A percentile compares a stretch with the other conserved stretches of the same genome.
These are phyloP conservation scores for Cheumatopsyche charites DNA, from an alignment of 1,140 invertebrate species.

Conservation along the genomic window DNA sequence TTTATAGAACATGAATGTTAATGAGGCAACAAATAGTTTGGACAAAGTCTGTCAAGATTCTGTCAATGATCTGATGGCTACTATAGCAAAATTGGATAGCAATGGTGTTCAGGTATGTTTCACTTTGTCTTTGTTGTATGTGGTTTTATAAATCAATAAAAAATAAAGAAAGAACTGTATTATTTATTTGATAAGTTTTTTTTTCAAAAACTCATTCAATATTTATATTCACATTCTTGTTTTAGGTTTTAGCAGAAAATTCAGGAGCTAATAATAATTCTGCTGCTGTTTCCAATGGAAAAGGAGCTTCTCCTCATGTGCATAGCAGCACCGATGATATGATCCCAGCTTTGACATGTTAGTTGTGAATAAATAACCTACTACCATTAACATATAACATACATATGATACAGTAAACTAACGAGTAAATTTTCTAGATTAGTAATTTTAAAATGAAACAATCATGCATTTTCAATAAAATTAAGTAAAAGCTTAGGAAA, in stretches of 20 bases:
- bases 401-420: no score
- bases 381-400: no score
- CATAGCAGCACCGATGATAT: conserved; percentile 67
- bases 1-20: conserved; percentile 53
- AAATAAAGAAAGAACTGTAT: not conserved
- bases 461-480: no score
- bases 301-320: conserved; percentile 63
- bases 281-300: conserved; percentile 42
- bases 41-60: conserved; percentile 83
- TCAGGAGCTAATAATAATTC: conserved; percentile 29
- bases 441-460: no score
- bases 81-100: conserved; percentile 81
- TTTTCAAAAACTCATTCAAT: no score
- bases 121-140: conserved; percentile 48
- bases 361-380: not conserved
- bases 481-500: no score
- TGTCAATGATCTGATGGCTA: conserved; percentile 82
- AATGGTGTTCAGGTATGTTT: conserved; percentile 75
- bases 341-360: conserved; percentile 39
- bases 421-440: no score
- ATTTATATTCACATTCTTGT: not conserved
- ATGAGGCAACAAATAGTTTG: conserved; percentile 60
- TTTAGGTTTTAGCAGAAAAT: conserved; percentile 50
- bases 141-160: not conserved
- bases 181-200: not conserved